phyloP scores from a whole-genome alignment of 2,797 vertebrate genomes.

The Hemitrygon akajei region DNA sequence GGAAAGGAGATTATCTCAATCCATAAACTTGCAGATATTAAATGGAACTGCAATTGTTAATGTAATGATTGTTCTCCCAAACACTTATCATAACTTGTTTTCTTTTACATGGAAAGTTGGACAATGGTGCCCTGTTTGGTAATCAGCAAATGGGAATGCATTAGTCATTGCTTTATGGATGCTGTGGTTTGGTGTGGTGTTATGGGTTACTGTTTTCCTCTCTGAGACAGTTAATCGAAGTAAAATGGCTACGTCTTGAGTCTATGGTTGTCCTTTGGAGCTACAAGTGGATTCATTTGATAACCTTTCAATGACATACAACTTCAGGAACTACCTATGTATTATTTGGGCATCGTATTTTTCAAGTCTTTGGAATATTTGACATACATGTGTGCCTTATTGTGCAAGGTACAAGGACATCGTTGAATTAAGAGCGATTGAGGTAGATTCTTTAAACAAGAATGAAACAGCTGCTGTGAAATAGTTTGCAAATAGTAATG shows the following conservation, averaged over 20 bases:
- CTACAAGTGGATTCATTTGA: not conserved
- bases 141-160: constrained; percentile 3
- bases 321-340: not conserved
- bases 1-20: not conserved
- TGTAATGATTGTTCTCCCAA: not conserved
- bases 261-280: not conserved
- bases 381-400: not conserved
- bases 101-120: not conserved
- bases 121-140: not conserved
- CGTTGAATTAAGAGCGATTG: not conserved
- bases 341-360: not conserved
- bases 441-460: too few relatives aligned
- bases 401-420: not conserved
- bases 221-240: not conserved
- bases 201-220: not conserved
- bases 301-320: not conserved
- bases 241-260: not conserved
- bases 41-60: not conserved
- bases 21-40: not conserved
- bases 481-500: not conserved
- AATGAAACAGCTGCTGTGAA: not conserved
- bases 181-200: not conserved
- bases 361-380: not conserved
- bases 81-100: not conserved
- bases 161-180: constrained; percentile 10